Evolutionary conservation across 2,113 vertebrate genomes (phyloP).

Genomic region (Strix aluco): DNA sequence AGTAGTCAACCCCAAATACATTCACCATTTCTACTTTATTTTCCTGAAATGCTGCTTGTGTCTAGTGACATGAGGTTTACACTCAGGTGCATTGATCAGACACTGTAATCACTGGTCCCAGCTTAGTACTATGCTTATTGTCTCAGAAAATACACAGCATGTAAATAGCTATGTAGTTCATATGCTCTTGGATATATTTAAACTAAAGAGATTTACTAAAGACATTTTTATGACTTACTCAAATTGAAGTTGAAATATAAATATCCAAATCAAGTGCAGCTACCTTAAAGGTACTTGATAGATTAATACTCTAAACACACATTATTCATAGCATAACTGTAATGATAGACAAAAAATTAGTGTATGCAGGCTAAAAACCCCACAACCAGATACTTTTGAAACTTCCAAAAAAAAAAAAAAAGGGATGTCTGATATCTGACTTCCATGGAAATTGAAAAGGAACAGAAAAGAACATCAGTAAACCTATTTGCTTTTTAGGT

Average conservation of each 20-base stretch:
- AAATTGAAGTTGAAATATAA: neutral
- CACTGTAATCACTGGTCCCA: neutral
- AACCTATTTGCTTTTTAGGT: neutral
- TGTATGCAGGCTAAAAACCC: fast-evolving
- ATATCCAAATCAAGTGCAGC: neutral
- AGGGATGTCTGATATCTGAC: neutral
- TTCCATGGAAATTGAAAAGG: neutral
- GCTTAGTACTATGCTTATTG: neutral
- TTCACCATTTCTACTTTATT: neutral
- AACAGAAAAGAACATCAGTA: neutral
- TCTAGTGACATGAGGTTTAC: neutral
- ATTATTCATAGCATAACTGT: neutral
- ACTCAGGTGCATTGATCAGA: neutral
- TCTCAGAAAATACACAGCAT: neutral
- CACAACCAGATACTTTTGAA: neutral
- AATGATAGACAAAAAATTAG: neutral
- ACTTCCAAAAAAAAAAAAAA: neutral
- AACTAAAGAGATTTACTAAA: neutral
- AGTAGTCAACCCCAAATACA: neutral
- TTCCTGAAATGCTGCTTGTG: neutral
- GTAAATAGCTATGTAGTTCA: neutral
- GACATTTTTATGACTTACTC: neutral
- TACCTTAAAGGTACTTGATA: neutral
- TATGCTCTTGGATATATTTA: neutral
- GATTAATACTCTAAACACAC: neutral